Conservation (phyloP, 2,888 invertebrate genomes). For the Caenorhabditis macrosperma region DNA sequence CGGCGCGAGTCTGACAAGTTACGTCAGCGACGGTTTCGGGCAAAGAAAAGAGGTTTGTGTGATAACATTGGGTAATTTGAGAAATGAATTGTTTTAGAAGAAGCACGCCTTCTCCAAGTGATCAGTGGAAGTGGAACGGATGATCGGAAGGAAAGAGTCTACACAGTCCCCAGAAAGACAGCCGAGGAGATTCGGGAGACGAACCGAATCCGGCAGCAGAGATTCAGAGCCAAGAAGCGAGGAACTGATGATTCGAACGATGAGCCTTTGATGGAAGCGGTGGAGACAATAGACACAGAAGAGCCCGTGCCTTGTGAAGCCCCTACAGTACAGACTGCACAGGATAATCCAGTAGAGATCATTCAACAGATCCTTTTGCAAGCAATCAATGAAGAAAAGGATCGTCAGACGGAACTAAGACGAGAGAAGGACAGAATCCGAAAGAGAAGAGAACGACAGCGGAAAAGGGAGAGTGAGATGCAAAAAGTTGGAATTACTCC, state of each 20-base stretch:
- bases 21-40: conserved; percentile 46
- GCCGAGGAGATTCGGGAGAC: conserved; percentile 41
- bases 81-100: conserved; percentile 10
- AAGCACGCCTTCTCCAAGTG: conserved; percentile 13
- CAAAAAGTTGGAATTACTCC: background rate
- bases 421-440: conserved; percentile 45
- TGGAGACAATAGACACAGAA: background rate
- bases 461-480: conserved; percentile 26
- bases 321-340: background rate
- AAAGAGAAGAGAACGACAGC: conserved; percentile 32
- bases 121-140: background rate
- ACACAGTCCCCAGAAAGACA: conserved; percentile 10
- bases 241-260: background rate
- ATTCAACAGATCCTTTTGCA: conserved; percentile 11
- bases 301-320: background rate
- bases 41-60: conserved; percentile 27
- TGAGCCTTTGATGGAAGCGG: background rate
- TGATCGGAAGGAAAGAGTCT: conserved; percentile 2
- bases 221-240: conserved; percentile 30
- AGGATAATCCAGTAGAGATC: background rate
- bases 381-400: conserved; percentile 17
- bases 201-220: conserved; percentile 39
- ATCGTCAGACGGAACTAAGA: conserved; percentile 21
- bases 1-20: conserved; percentile 45
- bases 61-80: background rate